phyloP scores from a whole-genome alignment of 2,888 invertebrate genomes.

The Aleiodes alternator region DNA sequence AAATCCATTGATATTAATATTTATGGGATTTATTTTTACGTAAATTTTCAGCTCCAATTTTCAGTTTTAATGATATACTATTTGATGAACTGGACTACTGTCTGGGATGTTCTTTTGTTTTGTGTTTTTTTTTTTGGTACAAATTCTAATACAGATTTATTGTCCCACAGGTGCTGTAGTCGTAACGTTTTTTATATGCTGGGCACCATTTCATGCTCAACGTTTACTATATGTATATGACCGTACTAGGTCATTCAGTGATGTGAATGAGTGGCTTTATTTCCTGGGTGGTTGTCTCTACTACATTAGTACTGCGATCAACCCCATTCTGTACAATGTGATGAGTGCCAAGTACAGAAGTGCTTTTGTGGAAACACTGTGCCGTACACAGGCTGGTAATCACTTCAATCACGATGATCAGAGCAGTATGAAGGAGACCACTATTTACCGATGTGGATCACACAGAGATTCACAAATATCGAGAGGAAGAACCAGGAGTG shows the following conservation, averaged over 20 bases:
- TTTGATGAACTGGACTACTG: not conserved
- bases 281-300: conserved; percentile 88
- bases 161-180: conserved; percentile 89
- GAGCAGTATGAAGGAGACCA: conserved; percentile 79
- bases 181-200: conserved; percentile 94
- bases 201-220: conserved; percentile 97
- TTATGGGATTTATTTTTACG: too few relatives aligned
- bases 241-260: conserved; percentile 79
- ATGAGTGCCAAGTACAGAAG: conserved; percentile 87
- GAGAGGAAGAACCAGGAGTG: conserved; percentile 72
- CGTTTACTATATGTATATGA: conserved; percentile 88
- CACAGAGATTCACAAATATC: conserved; percentile 76
- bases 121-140: not conserved
- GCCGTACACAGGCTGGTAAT: conserved; percentile 77
- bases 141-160: not conserved
- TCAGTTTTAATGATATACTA: not conserved
- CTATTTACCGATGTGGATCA: conserved; percentile 77
- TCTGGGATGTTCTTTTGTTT: too few relatives aligned
- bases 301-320: conserved; percentile 88
- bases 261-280: conserved; percentile 87
- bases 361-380: conserved; percentile 86
- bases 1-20: too few relatives aligned
- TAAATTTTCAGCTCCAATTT: too few relatives aligned
- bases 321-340: conserved; percentile 91
- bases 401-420: conserved; percentile 72